Percentiles rank a stretch among this genome's conserved stretches.
Conservation (phyloP, 2,113 vertebrate species). For the Labeo rohita region DNA sequence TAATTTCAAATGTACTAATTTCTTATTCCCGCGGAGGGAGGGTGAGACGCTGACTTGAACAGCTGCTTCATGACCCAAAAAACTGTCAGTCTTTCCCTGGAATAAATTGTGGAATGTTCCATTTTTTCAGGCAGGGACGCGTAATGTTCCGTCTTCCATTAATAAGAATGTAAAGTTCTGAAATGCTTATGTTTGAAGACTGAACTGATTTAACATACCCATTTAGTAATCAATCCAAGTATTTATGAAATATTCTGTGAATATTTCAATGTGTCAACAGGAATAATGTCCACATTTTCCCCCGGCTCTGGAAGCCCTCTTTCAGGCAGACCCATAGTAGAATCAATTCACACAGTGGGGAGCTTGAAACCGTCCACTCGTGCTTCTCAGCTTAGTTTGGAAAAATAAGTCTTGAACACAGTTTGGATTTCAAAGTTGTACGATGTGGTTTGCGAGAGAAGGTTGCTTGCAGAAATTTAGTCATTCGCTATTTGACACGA, state of each 20-base stretch:
- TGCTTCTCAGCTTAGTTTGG: conserved; percentile 79
- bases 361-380: conserved; percentile 83
- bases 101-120: conserved; percentile 87
- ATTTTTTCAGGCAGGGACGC: conserved; percentile 66
- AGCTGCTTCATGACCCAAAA: conserved; percentile 91
- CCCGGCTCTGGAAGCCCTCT: conserved; percentile 63
- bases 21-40: conserved; percentile 86
- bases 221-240: no score
- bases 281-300: conserved; percentile 39
- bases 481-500: conserved; percentile 5
- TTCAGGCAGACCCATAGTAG: conserved; percentile 82
- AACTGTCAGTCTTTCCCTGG: conserved; percentile 91
- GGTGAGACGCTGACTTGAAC: conserved; percentile 81
- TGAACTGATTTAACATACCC: accelerated
- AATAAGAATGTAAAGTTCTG: neutral
- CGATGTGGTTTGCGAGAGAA: conserved; percentile 45
- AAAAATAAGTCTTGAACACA: conserved; percentile 72
- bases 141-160: no score
- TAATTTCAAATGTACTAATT: conserved; percentile 88
- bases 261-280: neutral
- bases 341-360: conserved; percentile 86
- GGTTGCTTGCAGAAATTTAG: conserved; percentile 7
- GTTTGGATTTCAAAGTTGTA: conserved; percentile 58
- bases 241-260: no score
- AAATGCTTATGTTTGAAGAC: neutral